Evolutionary conservation across 2,113 vertebrate species (phyloP).

Genomic region (Prietella phreatophila): DNA sequence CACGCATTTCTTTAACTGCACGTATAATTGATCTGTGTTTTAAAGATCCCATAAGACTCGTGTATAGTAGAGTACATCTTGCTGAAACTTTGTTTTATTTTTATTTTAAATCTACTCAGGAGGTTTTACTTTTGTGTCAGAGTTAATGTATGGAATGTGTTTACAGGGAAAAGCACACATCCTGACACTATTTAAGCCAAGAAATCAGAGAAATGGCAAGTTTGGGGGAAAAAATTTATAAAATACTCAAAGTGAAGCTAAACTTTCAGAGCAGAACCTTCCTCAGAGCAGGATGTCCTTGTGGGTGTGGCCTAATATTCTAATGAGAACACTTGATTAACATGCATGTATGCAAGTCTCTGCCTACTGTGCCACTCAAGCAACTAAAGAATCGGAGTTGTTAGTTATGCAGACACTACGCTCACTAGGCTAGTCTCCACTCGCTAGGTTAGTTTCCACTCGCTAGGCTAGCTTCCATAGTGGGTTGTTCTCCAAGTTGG

Average conservation of each 20-base stretch:
- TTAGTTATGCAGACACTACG: too few species aligned
- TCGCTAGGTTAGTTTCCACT: too few species aligned
- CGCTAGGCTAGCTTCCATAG: too few species aligned
- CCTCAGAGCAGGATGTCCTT: background rate
- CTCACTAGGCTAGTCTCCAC: background rate
- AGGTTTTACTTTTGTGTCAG: background rate
- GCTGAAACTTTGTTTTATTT: background rate
- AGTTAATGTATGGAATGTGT: background rate
- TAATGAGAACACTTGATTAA: background rate
- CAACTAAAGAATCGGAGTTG: background rate
- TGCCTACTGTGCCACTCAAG: background rate
- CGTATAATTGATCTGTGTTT: background rate
- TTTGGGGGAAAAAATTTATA: background rate
- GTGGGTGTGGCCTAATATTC: background rate
- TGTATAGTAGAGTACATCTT: background rate
- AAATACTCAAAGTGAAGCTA: background rate
- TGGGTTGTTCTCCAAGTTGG: too few species aligned
- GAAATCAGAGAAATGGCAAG: background rate
- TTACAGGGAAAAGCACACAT: background rate
- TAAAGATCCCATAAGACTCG: background rate
- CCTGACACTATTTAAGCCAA: background rate
- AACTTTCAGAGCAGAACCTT: background rate
- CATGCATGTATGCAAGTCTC: background rate
- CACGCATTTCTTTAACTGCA: background rate
- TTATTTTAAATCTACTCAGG: background rate